Evolutionary conservation across 2,797 vertebrate genomes (phyloP).

Genomic region (Peromyscus melanophrys): DNA sequence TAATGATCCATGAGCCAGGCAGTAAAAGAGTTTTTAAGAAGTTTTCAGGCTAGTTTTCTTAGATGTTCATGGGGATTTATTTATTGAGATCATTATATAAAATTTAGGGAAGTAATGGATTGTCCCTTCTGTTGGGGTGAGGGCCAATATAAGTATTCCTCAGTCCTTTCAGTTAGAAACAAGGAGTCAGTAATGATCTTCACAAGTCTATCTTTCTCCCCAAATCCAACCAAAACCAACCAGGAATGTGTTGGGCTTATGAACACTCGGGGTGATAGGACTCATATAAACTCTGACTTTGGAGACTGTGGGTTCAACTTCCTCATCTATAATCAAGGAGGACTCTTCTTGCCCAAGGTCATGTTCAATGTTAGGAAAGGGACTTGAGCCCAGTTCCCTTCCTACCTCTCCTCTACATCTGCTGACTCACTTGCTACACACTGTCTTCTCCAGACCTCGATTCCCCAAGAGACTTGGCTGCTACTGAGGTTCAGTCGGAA

Average conservation of each 20-base stretch:
- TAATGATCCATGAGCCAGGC: constrained; percentile 62
- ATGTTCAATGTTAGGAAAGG: background rate
- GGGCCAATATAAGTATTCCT: background rate
- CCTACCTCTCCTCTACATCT: background rate
- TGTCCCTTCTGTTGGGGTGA: background rate
- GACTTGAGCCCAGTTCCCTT: background rate
- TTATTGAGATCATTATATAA: constrained; percentile 14
- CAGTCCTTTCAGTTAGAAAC: background rate
- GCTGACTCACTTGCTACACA: background rate
- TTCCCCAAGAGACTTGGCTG: constrained; percentile 93
- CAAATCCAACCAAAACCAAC: background rate
- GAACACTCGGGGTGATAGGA: background rate
- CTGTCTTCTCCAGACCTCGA: constrained; percentile 92
- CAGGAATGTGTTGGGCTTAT: background rate
- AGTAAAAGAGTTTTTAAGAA: constrained; percentile 60
- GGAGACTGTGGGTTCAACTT: background rate
- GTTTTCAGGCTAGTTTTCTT: constrained; percentile 68
- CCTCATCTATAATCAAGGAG: background rate
- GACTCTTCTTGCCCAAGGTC: background rate
- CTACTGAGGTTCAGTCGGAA: constrained; percentile 95
- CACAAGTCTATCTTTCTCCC: constrained; percentile 9
- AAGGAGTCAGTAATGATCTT: background rate
- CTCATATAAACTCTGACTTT: background rate
- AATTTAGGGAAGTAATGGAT: background rate
- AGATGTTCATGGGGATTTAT: background rate